Base-by-base conservation (phyloP, 1,140 invertebrate species). In the Pectinophora gossypiella region DNA sequence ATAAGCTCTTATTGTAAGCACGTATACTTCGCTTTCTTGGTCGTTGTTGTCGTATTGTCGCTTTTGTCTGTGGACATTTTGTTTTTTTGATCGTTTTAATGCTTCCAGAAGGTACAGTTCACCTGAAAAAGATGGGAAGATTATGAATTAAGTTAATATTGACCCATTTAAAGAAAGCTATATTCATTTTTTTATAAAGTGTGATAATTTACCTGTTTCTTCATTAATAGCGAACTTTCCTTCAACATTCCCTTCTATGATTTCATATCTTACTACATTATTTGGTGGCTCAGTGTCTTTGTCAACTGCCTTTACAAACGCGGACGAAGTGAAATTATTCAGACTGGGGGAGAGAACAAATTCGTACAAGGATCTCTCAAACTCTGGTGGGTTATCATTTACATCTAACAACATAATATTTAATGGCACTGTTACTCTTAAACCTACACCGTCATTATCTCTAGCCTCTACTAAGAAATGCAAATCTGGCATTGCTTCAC, bases 341-440 rank as follows among this genome's bases (percentile, higher is more conserved):
- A 93, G 85, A 66, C 95, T 93, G 4, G 91, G 82, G 45, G 94
- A 92, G 21, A 97, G 82, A 47, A 94, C 92, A 60, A 96, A 96
- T 72, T 96, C 94, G 73, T 97, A 97, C 1, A 92, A 80, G 6
- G 91, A 86, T 70, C 93, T 93, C 51, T 95, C 92, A 68, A 98
- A 98, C 47, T 91, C 87, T 13, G 96, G 96, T 40, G 91, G 89
- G 76, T 97, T 93, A 75, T 98, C 96, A 80, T 98, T 98, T 13
- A 96, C 92, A 83, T 97, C 96, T 53, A 95, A 77, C 42, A 96
- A 85, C 77, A 92, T 91, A 57, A 96, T 91, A 49, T 93, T 90
- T 40, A 97, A 89, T 51, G 91, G 90, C 48, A 94, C 93, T 23
- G 89, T 90, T 13, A 93, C 92, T 51, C 89, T 90, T 62, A 95